Percentiles rank a stretch among this genome's conserved stretches.
These are phyloP conservation scores for Bombylius major DNA, from an alignment of 2,888 invertebrate genomes.

Conservation along the genomic window DNA sequence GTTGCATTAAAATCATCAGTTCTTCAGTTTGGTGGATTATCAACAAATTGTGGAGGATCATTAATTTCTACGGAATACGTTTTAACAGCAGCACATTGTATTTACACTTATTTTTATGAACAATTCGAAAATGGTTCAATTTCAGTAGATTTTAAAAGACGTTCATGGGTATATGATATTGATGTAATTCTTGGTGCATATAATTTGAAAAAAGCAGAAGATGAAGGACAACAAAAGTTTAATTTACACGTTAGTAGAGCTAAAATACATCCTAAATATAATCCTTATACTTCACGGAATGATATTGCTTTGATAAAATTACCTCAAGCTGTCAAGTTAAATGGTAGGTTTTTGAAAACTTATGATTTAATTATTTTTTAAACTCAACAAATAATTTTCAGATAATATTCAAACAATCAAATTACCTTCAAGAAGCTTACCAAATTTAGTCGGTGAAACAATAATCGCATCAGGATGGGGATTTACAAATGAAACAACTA, in stretches of 20 bases:
- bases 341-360: constrained; percentile 20
- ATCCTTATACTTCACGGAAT: constrained; percentile 28
- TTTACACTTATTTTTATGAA: no score
- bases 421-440: constrained; percentile 22
- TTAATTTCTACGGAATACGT: not conserved
- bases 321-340: constrained; percentile 27
- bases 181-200: no score
- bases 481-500: constrained; percentile 4
- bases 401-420: constrained; percentile 34
- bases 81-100: constrained; percentile 6
- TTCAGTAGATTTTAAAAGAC: no score
- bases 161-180: no score
- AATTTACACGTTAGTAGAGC: no score
- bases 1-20: not conserved
- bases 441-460: no score
- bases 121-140: no score
- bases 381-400: constrained; percentile 15
- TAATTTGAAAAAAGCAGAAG: no score
- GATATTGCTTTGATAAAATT: constrained; percentile 30
- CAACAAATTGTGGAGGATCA: constrained; percentile 2
- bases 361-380: not conserved
- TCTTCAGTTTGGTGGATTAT: not conserved
- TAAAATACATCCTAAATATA: constrained; percentile 29
- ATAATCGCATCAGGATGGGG: constrained; percentile 41
- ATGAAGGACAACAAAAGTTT: no score